These are phyloP conservation scores for Oligia latruncula DNA, from an alignment of 2,888 invertebrate genomes.

Conservation along the genomic window DNA sequence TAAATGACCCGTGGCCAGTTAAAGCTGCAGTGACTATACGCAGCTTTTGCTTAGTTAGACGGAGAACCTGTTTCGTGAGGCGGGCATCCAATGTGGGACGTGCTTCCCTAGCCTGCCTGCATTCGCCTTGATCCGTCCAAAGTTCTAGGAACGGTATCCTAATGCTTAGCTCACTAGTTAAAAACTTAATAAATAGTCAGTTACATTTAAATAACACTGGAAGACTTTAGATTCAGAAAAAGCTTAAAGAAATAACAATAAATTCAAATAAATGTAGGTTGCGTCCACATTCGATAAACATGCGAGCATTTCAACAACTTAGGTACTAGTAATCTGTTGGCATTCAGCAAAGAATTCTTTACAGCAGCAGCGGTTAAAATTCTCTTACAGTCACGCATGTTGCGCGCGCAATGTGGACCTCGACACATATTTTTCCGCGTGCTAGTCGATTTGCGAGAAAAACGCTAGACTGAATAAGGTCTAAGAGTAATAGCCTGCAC, in stretches of 20 bases:
- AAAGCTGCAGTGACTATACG: too few species aligned
- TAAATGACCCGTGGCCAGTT: too few species aligned
- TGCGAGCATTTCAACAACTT: slow-evolving; percentile 22
- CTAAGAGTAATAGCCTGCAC: background rate
- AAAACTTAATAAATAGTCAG: background rate
- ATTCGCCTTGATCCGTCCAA: too few species aligned
- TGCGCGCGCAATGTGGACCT: slow-evolving; percentile 21
- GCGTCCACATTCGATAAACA: slow-evolving; percentile 22
- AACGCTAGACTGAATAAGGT: background rate
- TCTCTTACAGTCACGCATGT: slow-evolving; percentile 25
- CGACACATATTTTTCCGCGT: slow-evolving; percentile 13
- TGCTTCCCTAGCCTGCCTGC: too few species aligned
- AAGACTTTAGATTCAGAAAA: background rate
- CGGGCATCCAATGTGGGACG: too few species aligned
- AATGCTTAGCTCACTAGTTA: background rate
- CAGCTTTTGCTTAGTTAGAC: too few species aligned
- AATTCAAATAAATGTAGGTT: slow-evolving; percentile 24
- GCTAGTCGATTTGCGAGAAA: background rate
- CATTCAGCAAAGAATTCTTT: slow-evolving; percentile 26
- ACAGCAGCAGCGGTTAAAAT: slow-evolving; percentile 3
- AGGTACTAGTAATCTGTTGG: slow-evolving; percentile 2
- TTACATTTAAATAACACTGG: too few species aligned
- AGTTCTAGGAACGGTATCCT: background rate
- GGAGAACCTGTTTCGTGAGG: too few species aligned
- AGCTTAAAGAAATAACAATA: background rate